Percentiles rank a stretch among this genome's conserved stretches.
Evolutionary conservation across 2,888 invertebrate genomes (phyloP).

Genomic region (Capitulum mitella): DNA sequence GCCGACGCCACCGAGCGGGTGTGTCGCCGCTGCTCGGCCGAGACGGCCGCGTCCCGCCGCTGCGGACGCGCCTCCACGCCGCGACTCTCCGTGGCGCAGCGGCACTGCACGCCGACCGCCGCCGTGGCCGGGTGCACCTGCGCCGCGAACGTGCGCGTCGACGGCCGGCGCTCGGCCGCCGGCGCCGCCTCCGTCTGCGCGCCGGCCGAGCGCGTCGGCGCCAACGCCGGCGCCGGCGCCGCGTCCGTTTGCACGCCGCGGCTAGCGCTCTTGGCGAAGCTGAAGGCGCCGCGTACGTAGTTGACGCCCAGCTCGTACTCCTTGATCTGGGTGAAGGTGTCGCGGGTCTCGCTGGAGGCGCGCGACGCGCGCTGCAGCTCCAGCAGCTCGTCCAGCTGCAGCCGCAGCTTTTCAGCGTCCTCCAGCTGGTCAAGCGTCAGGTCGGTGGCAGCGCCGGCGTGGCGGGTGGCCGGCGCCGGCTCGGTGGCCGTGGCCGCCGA

Average conservation of each 20-base stretch:
- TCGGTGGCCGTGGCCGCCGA: neutral
- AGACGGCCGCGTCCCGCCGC: neutral
- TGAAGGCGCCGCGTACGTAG: constrained; percentile 9
- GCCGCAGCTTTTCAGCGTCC: neutral
- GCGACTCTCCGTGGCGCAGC: neutral
- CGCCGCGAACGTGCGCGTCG: neutral
- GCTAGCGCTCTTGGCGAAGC: neutral
- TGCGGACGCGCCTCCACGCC: neutral
- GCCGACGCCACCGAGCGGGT: neutral
- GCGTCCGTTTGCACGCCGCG: neutral
- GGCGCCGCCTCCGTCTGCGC: neutral
- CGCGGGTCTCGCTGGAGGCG: neutral
- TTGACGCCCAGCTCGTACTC: constrained; percentile 20
- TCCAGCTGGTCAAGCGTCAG: neutral
- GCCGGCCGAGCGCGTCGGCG: neutral
- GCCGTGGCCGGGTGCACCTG: neutral
- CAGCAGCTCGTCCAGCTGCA: neutral
- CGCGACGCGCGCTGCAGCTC: neutral
- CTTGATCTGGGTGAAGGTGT: neutral
- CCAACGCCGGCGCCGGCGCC: neutral
- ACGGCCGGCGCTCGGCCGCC: neutral
- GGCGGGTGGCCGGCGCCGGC: neutral
- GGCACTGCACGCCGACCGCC: neutral
- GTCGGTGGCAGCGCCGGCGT: neutral
- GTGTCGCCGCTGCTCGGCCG: neutral